Evolutionary conservation across 2,113 vertebrate genomes (phyloP).

Genomic region (Willisornis vidua): DNA sequence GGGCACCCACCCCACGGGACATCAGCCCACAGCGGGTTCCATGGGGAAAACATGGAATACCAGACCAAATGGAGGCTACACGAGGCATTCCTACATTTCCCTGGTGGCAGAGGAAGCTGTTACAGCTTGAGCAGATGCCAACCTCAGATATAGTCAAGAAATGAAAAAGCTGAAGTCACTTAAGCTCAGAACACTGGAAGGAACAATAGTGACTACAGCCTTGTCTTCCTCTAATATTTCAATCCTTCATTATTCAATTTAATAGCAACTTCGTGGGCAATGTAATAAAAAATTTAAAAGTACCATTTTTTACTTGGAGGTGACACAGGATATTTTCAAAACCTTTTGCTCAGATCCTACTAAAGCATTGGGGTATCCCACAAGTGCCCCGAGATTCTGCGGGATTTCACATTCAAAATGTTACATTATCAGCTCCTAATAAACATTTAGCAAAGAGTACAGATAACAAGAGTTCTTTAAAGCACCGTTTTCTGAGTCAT

Average conservation of each 20-base stretch:
- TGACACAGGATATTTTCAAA: neutral
- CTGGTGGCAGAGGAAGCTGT: constrained; percentile 6
- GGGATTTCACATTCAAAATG: neutral
- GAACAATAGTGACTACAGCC: neutral
- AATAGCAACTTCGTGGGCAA: neutral
- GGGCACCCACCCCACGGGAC: neutral
- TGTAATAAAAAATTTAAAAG: neutral
- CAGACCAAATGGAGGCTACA: constrained; percentile 31
- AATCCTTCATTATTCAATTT: neutral
- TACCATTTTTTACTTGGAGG: neutral
- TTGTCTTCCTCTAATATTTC: constrained; percentile 18
- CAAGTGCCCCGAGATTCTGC: neutral
- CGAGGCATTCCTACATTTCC: constrained; percentile 34
- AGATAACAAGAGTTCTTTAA: neutral
- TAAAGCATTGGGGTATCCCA: neutral
- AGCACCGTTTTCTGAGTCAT: neutral
- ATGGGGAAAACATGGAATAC: constrained; percentile 41
- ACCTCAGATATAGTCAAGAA: constrained; percentile 28
- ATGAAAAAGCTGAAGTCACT: constrained; percentile 13
- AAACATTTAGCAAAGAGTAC: neutral
- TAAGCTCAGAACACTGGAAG: neutral
- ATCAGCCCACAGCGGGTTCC: constrained; percentile 15
- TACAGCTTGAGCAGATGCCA: neutral
- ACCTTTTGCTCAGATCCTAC: neutral
- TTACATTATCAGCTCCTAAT: neutral